Base-by-base conservation (phyloP, 2,797 vertebrate species). In the Myotis planiceps region DNA sequence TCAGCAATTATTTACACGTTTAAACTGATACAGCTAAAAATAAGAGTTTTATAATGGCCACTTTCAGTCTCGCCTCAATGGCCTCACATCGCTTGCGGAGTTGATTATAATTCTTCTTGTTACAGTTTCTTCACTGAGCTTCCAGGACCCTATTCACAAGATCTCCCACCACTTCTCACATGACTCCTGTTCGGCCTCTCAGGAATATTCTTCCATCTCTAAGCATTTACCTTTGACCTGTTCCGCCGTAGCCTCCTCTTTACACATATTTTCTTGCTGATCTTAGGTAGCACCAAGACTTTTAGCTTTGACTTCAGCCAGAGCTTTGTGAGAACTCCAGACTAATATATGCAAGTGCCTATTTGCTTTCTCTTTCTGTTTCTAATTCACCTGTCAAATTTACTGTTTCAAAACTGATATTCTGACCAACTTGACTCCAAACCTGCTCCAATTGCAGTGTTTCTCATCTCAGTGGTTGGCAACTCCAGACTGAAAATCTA, bases 331-430 rank as follows among this genome's bases (percentile, higher is more conserved):
- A 55, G 21, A 83, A 34, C 14, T 82, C 27, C 4, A 39, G 39
- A 13, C 6, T 14, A 16, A 27, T n/a, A 45, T 1, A 25, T n/a
- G 5, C 1, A 25, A 45, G 5, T 39, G 3, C 0, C 5, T 68
- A 15, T 12, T n/a, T 66, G 16, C 34, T 74, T 45, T 86, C 9
- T 47, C 76, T 74, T 49, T 49, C 4, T 39, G n/a, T 75, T 68
- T 63, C 49, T 63, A 34, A 65, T 53, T 34, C 51, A 72, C 4
- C 9, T n/a, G 19, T 49, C 15, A 63, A n/a, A 27, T 18, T 9
- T 63, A 15, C 6, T 2, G 4, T n/a, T 80, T 29, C 14, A 51
- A 65, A 83, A 75, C 16, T 27, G 42, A 16, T 58, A 47, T 29
- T 68, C 55, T 74, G n/a, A 47, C 9, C 23, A 34, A 0, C 34